A percentile compares a stretch with the other conserved stretches of the same genome.
phyloP scores from a whole-genome alignment of 35 echinoderm and acorn worm genomes.

The Heliocidaris tuberculata region DNA sequence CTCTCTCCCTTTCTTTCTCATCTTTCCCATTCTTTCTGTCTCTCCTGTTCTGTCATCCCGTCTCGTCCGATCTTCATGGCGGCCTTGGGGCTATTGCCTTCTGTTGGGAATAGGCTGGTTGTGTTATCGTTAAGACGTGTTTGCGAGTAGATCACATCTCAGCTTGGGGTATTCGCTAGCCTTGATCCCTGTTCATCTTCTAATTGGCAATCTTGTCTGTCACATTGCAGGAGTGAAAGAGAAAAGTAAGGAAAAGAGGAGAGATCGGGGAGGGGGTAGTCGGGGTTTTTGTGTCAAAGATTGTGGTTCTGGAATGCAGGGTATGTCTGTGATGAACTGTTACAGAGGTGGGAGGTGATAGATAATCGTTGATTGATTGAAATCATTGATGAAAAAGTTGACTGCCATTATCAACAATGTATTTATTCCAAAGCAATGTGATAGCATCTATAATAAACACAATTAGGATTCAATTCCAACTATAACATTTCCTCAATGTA shows the following conservation, averaged over 20 bases:
- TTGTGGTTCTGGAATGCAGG: not conserved
- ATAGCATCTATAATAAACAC: conserved; percentile 5
- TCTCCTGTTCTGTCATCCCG: conserved; percentile 24
- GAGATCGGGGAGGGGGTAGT: not conserved
- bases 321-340: conserved; percentile 10
- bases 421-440: not conserved
- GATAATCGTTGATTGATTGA: conserved; percentile 11
- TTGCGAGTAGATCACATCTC: conserved; percentile 26
- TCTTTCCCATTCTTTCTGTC: not conserved
- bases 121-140: conserved; percentile 40
- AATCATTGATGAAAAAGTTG: not conserved
- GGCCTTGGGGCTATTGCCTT: conserved; percentile 21
- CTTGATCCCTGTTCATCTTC: conserved; percentile 31
- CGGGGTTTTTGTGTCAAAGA: not conserved
- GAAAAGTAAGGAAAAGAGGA: not conserved
- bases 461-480: not conserved
- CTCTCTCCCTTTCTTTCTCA: not conserved
- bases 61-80: not conserved
- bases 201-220: conserved; percentile 44
- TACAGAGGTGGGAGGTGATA: not conserved
- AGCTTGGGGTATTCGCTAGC: conserved; percentile 20
- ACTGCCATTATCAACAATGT: not conserved
- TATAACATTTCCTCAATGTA: not conserved
- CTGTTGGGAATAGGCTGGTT: conserved; percentile 19
- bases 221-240: not conserved